phyloP scores from a whole-genome alignment of 2,113 vertebrate genomes.

The Todiramphus chloris region DNA sequence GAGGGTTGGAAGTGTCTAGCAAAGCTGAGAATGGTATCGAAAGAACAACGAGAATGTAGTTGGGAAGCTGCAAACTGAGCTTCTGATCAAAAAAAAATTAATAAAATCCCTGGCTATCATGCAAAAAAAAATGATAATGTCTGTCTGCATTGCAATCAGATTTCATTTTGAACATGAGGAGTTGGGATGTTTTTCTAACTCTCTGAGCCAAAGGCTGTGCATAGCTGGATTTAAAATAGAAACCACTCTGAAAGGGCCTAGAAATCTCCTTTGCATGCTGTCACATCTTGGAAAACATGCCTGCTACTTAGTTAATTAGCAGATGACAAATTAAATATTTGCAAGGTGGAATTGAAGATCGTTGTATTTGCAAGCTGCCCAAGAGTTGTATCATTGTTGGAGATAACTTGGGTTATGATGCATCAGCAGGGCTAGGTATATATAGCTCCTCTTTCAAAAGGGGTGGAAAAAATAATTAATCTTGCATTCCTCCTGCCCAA shows the following conservation, averaged over 20 bases:
- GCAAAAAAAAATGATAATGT: neutral
- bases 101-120: neutral
- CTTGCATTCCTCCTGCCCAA: neutral
- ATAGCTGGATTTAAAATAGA: slow-evolving; percentile 24
- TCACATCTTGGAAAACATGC: neutral
- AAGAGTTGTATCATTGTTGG: neutral
- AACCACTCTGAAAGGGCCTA: neutral
- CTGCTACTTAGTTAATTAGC: slow-evolving; percentile 44
- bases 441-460: neutral
- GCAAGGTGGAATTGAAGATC: slow-evolving; percentile 31
- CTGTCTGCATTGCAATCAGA: neutral
- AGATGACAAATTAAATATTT: slow-evolving; percentile 38
- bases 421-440: neutral
- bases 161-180: neutral
- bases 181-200: neutral
- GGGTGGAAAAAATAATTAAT: neutral
- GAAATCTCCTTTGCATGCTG: slow-evolving; percentile 15
- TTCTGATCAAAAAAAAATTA: neutral
- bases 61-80: neutral
- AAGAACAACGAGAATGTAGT: neutral
- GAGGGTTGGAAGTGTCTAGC: neutral
- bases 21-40: neutral
- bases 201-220: neutral
- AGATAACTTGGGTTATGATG: neutral
- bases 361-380: neutral